These are phyloP conservation scores for Drosophila siamana DNA, from an alignment of 2,888 invertebrate genomes.

Conservation along the genomic window DNA sequence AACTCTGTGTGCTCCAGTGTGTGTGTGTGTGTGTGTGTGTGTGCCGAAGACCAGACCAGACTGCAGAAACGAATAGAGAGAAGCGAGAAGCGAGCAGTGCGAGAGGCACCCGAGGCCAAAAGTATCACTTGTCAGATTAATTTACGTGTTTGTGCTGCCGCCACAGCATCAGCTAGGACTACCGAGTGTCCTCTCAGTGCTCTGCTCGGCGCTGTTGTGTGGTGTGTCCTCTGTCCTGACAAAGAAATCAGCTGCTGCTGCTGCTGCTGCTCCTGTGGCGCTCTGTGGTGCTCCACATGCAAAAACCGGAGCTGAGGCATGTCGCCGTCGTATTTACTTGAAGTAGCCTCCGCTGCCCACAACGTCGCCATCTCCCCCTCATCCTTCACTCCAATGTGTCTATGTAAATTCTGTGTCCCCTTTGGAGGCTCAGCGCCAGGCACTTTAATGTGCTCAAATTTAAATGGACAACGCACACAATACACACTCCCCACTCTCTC, in stretches of 20 bases:
- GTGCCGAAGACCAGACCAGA: conserved; percentile 31
- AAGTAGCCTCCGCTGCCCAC: conserved; percentile 32
- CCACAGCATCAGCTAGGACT: conserved; percentile 56
- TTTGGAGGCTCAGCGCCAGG: conserved; percentile 11
- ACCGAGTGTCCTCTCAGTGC: conserved; percentile 24
- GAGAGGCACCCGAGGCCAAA: conserved; percentile 80
- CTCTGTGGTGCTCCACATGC: conserved; percentile 64
- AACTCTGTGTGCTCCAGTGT: conserved; percentile 22
- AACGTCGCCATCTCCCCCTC: background rate
- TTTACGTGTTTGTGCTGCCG: conserved; percentile 84
- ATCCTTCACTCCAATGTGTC: conserved; percentile 4
- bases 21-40: conserved; percentile 47
- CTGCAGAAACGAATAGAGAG: conserved; percentile 11
- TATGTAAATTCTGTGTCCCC: conserved; percentile 55
- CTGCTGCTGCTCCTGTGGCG: conserved; percentile 58
- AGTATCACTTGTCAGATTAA: conserved; percentile 85
- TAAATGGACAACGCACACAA: conserved; percentile 62
- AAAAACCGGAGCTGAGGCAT: conserved; percentile 67
- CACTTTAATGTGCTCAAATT: conserved; percentile 72
- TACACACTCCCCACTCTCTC: conserved; percentile 28
- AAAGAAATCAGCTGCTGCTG: conserved; percentile 75
- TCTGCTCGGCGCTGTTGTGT: conserved; percentile 27
- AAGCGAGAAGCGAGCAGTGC: too few relatives aligned
- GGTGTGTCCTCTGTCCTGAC: conserved; percentile 55
- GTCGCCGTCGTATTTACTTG: conserved; percentile 73